Conservation (phyloP, 2,113 vertebrate species). For the Todiramphus chloris region DNA sequence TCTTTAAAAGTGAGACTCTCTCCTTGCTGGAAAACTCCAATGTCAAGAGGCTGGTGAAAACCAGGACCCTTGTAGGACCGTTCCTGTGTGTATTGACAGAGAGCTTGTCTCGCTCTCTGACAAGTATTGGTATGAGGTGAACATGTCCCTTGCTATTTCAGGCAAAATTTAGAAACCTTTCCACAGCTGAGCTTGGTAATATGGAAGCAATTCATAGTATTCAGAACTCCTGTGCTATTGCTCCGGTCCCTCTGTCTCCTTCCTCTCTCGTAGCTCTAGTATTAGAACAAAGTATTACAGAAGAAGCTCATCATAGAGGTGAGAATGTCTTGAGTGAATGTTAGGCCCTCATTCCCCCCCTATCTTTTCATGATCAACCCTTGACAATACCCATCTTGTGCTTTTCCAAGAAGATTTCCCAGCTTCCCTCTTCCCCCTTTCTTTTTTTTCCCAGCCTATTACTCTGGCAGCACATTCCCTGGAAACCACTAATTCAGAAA, state of each 20-base stretch:
- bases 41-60: not conserved
- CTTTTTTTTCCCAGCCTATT: not conserved
- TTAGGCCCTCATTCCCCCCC: not conserved
- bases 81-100: not conserved
- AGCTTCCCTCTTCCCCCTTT: not conserved
- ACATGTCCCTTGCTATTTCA: not conserved
- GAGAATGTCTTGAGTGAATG: not conserved
- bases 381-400: not conserved
- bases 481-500: not conserved
- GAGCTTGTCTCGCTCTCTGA: not conserved
- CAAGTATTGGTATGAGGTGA: not conserved
- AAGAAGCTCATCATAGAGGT: not conserved
- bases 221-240: rapidly evolving
- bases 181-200: not conserved
- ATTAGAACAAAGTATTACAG: not conserved
- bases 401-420: not conserved
- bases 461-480: not conserved
- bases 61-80: not conserved
- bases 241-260: not conserved
- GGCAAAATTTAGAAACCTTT: not conserved
- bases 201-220: rapidly evolving
- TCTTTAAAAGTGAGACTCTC: not conserved
- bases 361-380: not conserved
- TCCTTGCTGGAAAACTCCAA: not conserved
- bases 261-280: not conserved